Conservation (phyloP, 2,797 vertebrate species). For the Lepus oiostolus region DNA sequence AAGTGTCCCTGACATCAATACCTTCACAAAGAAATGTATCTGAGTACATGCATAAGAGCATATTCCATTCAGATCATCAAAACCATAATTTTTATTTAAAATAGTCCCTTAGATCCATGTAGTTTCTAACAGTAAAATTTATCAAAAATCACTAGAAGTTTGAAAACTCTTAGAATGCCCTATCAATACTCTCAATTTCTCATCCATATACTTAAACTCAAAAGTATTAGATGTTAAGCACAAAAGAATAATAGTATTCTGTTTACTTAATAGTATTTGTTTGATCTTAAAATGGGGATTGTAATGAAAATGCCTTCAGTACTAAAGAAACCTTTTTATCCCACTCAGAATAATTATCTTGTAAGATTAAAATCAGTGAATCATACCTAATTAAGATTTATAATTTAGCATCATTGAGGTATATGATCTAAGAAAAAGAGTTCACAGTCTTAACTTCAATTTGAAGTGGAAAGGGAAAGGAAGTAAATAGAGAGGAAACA, state of each 20-base stretch:
- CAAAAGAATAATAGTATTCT: conserved; percentile 66
- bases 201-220: conserved; percentile 37
- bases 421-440: conserved; percentile 72
- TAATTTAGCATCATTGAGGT: conserved; percentile 73
- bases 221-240: conserved; percentile 62
- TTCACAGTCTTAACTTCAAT: conserved; percentile 58
- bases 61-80: conserved; percentile 72
- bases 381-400: conserved; percentile 80
- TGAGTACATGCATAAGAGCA: conserved; percentile 29
- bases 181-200: conserved; percentile 9
- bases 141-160: conserved; percentile 58
- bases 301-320: conserved; percentile 75
- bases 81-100: conserved; percentile 70
- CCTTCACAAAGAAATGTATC: conserved; percentile 73
- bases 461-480: conserved; percentile 57
- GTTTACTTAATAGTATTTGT: conserved; percentile 75
- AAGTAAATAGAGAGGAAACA: conserved; percentile 12
- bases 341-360: conserved; percentile 78
- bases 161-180: conserved; percentile 37
- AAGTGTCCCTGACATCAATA: conserved; percentile 74
- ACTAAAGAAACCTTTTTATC: conserved; percentile 74
- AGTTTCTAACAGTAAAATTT: conserved; percentile 65
- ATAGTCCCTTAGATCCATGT: conserved; percentile 55
- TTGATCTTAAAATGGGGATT: conserved; percentile 72
- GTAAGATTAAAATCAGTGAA: conserved; percentile 79